These are phyloP conservation scores for Crotalus helleri DNA, from an alignment of 2,113 vertebrate genomes.

Conservation along the genomic window DNA sequence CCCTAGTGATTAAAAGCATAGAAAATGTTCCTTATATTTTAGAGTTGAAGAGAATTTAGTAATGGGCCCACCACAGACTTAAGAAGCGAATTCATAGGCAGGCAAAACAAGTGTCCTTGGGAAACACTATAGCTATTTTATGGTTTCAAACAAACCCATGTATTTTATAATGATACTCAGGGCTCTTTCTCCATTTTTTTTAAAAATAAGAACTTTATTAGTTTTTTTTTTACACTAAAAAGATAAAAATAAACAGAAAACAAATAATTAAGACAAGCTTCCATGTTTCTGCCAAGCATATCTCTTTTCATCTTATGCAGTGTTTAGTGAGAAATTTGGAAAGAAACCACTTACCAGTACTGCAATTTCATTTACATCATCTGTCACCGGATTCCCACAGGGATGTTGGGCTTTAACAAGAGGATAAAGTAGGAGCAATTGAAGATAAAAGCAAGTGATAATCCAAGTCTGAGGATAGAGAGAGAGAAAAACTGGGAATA, in stretches of 20 bases:
- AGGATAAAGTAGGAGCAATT: constrained; percentile 75
- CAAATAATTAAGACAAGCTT: neutral
- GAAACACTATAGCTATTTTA: constrained; percentile 37
- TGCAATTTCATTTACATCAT: constrained; percentile 79
- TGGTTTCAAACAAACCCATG: neutral
- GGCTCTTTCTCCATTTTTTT: neutral
- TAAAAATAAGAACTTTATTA: neutral
- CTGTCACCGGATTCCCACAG: constrained; percentile 76
- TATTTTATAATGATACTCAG: neutral
- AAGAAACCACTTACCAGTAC: constrained; percentile 71
- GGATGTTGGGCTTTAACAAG: constrained; percentile 71
- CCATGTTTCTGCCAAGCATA: neutral
- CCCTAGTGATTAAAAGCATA: constrained; percentile 19
- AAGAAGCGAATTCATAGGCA: constrained; percentile 34
- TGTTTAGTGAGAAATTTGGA: constrained; percentile 25
- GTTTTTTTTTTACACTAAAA: neutral
- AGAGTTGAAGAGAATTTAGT: constrained; percentile 34
- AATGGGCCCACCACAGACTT: constrained; percentile 33
- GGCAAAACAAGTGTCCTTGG: constrained; percentile 29
- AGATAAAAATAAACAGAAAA: neutral
- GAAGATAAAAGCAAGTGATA: constrained; percentile 83
- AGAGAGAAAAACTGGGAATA: constrained; percentile 40
- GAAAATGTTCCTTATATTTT: neutral
- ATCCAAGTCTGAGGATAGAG: constrained; percentile 75
- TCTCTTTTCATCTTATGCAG: neutral